These are phyloP conservation scores for Semicossyphus pulcher DNA, from an alignment of 2,113 vertebrate genomes.

Conservation along the genomic window DNA sequence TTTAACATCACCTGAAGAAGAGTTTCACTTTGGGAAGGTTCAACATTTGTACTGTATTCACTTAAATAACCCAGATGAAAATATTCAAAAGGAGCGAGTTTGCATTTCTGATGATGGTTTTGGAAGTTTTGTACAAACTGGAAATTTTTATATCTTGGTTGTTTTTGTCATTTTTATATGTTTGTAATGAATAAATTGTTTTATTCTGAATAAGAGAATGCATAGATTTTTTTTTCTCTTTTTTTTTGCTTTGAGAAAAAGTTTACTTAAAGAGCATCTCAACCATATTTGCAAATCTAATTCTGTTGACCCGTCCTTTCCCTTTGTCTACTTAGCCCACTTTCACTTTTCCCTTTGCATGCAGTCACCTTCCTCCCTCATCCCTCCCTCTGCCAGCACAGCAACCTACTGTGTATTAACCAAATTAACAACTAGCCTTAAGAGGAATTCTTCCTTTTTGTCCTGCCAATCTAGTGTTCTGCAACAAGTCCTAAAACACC, in stretches of 20 bases:
- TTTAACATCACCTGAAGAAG: conserved; percentile 49
- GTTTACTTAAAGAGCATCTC: too few species aligned
- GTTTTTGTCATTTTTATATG: conserved; percentile 82
- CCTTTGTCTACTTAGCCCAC: not conserved
- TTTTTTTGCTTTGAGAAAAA: too few species aligned
- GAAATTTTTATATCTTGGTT: conserved; percentile 77
- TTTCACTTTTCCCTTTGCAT: too few species aligned
- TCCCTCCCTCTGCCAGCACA: too few species aligned
- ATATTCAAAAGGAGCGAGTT: conserved; percentile 47
- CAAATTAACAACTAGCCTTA: too few species aligned
- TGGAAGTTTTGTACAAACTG: conserved; percentile 79
- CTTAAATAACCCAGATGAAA: conserved; percentile 56
- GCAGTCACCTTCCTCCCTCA: too few species aligned
- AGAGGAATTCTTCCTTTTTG: too few species aligned
- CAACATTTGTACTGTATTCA: conserved; percentile 69
- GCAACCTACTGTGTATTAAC: too few species aligned
- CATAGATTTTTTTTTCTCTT: conserved; percentile 9
- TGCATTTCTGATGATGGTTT: conserved; percentile 63
- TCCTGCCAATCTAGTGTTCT: too few species aligned
- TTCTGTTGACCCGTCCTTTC: too few species aligned
- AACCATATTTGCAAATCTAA: too few species aligned
- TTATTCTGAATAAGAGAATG: conserved; percentile 55
- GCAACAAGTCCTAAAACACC: too few species aligned
- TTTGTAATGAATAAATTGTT: conserved; percentile 81
- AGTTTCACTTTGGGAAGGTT: conserved; percentile 1